Conservation (phyloP, 2,113 vertebrate species). For the Myiopsitta monachus region DNA sequence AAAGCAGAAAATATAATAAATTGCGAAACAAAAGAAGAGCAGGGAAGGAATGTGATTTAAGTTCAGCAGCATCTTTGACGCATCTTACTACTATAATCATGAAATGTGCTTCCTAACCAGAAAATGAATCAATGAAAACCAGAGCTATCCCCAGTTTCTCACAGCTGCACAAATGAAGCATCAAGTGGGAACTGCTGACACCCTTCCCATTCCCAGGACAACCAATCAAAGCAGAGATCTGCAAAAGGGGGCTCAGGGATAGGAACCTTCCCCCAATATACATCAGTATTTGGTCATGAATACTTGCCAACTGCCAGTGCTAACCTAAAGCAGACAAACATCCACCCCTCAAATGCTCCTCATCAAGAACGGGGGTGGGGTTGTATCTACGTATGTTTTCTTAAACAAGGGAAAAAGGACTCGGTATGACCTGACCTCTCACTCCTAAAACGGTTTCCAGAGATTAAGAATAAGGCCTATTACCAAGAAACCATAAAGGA, state of each 20-base stretch:
- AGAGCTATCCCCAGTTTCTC: not conserved
- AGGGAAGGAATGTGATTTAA: not conserved
- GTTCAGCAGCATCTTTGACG: not conserved
- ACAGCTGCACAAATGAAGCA: not conserved
- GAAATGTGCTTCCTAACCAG: not conserved
- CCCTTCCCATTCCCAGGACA: not conserved
- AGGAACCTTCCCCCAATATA: accelerated
- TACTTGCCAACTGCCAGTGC: not conserved
- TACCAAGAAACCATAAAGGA: not conserved
- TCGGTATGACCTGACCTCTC: not conserved
- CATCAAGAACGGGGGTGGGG: not conserved
- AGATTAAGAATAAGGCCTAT: not conserved
- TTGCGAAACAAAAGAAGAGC: not conserved
- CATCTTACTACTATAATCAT: not conserved
- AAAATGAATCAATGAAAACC: not conserved
- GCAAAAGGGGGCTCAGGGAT: not conserved
- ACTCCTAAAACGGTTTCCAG: not conserved
- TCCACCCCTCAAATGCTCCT: accelerated
- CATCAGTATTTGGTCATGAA: not conserved
- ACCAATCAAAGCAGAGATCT: not conserved
- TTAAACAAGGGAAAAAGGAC: not conserved
- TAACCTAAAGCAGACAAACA: not conserved
- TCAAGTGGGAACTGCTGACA: not conserved
- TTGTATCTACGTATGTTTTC: not conserved
- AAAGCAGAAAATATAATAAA: not conserved